phyloP scores from a whole-genome alignment of 2,113 vertebrate species.

The Sturnira hondurensis region DNA sequence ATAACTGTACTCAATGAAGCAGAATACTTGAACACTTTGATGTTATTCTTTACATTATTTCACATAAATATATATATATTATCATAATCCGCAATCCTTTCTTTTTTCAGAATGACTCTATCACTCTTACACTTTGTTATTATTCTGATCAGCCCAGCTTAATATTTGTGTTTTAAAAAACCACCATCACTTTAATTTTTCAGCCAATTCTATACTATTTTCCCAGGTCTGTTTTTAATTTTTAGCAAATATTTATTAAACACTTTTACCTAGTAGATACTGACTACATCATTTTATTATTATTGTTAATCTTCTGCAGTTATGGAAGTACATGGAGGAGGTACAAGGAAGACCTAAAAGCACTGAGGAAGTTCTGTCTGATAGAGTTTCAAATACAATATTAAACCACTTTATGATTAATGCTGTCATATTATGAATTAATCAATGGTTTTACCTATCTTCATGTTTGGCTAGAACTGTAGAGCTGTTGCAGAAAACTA shows the following conservation, averaged over 20 bases:
- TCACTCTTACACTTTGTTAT: neutral
- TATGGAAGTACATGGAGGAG: neutral
- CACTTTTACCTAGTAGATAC: neutral
- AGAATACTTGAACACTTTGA: slow-evolving; percentile 5
- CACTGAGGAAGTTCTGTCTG: neutral
- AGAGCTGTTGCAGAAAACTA: neutral
- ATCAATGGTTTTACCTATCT: neutral
- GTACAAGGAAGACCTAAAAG: neutral
- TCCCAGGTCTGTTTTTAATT: neutral
- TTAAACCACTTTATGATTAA: neutral
- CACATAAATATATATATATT: neutral
- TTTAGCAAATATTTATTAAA: slow-evolving; percentile 32
- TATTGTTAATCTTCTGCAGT: neutral
- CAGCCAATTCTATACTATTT: neutral
- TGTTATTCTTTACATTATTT: slow-evolving; percentile 13
- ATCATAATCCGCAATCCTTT: neutral
- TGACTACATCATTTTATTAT: neutral
- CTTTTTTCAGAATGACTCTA: neutral
- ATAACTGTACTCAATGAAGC: neutral
- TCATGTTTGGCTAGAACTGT: neutral
- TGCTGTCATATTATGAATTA: neutral
- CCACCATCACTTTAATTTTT: neutral
- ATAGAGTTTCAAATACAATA: neutral
- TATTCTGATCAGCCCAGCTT: neutral
- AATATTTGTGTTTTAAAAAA: neutral